Evolutionary conservation across 2,797 vertebrate genomes (phyloP), one percentile per base, ranked within the genome.

Genomic region (Onychomys arenicola): DNA sequence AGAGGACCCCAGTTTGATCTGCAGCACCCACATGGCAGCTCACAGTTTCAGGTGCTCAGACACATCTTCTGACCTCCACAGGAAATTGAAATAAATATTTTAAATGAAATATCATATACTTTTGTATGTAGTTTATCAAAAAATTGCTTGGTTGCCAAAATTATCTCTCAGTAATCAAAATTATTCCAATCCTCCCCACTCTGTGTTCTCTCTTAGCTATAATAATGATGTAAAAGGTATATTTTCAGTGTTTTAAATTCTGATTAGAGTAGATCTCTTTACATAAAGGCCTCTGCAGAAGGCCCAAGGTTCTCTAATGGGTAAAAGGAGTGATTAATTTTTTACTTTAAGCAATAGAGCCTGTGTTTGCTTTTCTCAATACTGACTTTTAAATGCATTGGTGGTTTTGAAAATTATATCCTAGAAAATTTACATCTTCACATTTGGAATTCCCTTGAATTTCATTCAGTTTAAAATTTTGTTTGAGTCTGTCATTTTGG

Each of bases 321-420:
- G n/a, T 91, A 91, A 95, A 89, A 95, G 17, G 40, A 92, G 19
- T 93, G 43, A 88, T 88, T 95, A 87, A 85, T 52, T 90, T 94
- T 10, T 90, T 76, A 90, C 57, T 73, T 93, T 88, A 94, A 94
- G 84, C 75, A 87, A 57, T 88, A 73, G 76, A 78, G 52, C 69
- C 27, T 25, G 90, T 92, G 8, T 32, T 80, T 29, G 93, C 29
- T 61, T 95, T 94, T 85, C 81, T 88, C 78, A 8, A 59, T 93
- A 81, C 37, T 87, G 69, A 96, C 84, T 85, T 94, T 90, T 57
- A 93, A 86, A 94, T 87, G 21, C 73, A 84, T 67, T 93, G 29
- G 23, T 40, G 8, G 49, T 77, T 95, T 91, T 90, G 37, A 91
- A 96, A 93, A 27, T 14, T 57, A 94, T 76, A 89, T 81, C 23